These are phyloP conservation scores for Rhinolophus ferrumequinum DNA, from an alignment of 2,113 vertebrate species.

Conservation along the genomic window DNA sequence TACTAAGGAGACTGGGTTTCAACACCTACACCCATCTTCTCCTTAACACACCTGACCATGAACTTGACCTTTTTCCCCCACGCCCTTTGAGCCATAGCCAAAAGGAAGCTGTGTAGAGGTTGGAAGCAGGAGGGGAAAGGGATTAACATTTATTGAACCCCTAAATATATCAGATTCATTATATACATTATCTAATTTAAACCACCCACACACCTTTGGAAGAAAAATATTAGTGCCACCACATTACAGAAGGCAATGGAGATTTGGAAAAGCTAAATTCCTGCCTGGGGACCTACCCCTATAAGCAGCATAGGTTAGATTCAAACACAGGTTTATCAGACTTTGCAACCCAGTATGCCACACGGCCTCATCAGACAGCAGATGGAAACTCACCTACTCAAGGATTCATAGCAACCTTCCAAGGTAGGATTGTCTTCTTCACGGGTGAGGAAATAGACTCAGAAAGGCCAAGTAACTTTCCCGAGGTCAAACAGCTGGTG, in stretches of 20 bases:
- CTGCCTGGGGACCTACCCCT: neutral
- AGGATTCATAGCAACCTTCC: neutral
- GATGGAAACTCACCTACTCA: neutral
- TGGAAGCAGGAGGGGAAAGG: neutral
- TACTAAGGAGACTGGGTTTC: neutral
- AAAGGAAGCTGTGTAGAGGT: neutral
- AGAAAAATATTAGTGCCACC: neutral
- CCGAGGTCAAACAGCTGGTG: neutral
- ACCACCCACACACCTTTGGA: neutral
- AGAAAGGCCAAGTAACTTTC: neutral
- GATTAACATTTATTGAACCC: neutral
- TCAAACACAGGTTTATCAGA: neutral
- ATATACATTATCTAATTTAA: neutral
- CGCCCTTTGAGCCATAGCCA: neutral
- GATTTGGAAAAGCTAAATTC: neutral
- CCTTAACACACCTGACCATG: constrained; percentile 23
- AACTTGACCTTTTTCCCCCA: constrained; percentile 43
- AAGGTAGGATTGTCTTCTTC: neutral
- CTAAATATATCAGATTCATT: neutral
- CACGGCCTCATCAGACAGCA: neutral
- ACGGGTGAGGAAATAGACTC: neutral
- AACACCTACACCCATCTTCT: neutral
- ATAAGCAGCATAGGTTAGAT: neutral
- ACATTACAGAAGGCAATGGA: neutral
- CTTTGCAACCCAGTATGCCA: neutral